These are phyloP conservation scores for Bombus haemorrhoidalis DNA, from an alignment of 1,140 invertebrate species.

Conservation along the genomic window DNA sequence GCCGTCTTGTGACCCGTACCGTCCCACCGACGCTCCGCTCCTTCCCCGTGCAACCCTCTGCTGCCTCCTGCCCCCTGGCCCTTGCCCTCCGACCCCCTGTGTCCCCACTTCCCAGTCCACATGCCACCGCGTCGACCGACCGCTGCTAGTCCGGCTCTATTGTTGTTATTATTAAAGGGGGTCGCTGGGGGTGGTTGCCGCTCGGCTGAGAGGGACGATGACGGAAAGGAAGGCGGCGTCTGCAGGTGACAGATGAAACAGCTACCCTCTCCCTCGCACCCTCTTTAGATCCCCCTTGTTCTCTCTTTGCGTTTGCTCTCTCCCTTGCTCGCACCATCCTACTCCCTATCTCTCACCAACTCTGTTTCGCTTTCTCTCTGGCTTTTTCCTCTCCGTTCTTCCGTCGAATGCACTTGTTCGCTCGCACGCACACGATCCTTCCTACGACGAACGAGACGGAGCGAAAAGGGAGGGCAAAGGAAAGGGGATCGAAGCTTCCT, in stretches of 20 bases:
- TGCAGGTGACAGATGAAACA: conserved; percentile 83
- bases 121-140: conserved; percentile 74
- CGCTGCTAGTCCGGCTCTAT: conserved; percentile 78
- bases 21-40: conserved; percentile 61
- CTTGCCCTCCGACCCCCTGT: conserved; percentile 18
- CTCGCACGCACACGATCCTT: conserved; percentile 14
- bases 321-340: neutral
- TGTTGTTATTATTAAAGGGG: conserved; percentile 82
- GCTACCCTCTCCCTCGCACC: conserved; percentile 72
- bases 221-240: conserved; percentile 83
- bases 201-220: conserved; percentile 76
- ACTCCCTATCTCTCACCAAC: conserved; percentile 30
- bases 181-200: conserved; percentile 61
- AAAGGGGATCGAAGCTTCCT: conserved; percentile 18
- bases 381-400: conserved; percentile 17
- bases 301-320: conserved; percentile 44
- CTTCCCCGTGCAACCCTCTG: conserved; percentile 60
- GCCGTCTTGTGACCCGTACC: conserved; percentile 78
- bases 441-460: conserved; percentile 22
- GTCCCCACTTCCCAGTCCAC: conserved; percentile 59
- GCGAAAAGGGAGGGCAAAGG: neutral
- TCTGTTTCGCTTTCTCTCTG: conserved; percentile 16
- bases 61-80: conserved; percentile 48
- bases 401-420: conserved; percentile 47
- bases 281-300: conserved; percentile 62